Percentiles rank a stretch among this genome's conserved stretches.
phyloP scores from a whole-genome alignment of 2,797 vertebrate species.

The Lycodopsis pacificus region DNA sequence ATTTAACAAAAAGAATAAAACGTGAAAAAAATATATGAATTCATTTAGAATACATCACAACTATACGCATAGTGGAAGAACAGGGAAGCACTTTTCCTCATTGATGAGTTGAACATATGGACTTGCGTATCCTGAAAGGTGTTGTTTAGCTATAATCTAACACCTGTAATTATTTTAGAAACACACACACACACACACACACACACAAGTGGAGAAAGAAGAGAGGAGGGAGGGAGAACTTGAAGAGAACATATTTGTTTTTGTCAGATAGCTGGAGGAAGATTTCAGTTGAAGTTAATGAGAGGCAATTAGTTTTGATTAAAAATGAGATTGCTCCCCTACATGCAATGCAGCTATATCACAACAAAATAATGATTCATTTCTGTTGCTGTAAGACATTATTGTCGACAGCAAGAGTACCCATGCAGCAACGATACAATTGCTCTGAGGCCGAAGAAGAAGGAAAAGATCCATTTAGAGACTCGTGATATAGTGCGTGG shows the following conservation, averaged over 20 bases:
- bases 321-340: conserved; percentile 75
- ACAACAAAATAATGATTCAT: conserved; percentile 80
- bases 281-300: conserved; percentile 75
- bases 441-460: conserved; percentile 58
- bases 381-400: conserved; percentile 69
- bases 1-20: conserved; percentile 1
- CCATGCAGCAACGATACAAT: conserved; percentile 51
- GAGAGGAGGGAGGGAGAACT: conserved; percentile 26
- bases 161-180: background rate
- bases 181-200: conserved; percentile 14
- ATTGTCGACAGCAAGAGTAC: conserved; percentile 66
- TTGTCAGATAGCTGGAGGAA: conserved; percentile 77
- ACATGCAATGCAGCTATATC: conserved; percentile 67
- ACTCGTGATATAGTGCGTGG: conserved; percentile 43
- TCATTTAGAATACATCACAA: background rate
- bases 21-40: background rate
- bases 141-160: background rate
- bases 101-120: conserved; percentile 14
- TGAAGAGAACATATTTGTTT: conserved; percentile 77
- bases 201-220: background rate
- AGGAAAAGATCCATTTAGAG: conserved; percentile 56
- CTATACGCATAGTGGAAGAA: background rate
- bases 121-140: background rate
- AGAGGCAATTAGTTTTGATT: conserved; percentile 82
- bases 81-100: background rate